These are phyloP conservation scores for Tigriopus japonicus DNA, from an alignment of 1,140 invertebrate species.

Conservation along the genomic window DNA sequence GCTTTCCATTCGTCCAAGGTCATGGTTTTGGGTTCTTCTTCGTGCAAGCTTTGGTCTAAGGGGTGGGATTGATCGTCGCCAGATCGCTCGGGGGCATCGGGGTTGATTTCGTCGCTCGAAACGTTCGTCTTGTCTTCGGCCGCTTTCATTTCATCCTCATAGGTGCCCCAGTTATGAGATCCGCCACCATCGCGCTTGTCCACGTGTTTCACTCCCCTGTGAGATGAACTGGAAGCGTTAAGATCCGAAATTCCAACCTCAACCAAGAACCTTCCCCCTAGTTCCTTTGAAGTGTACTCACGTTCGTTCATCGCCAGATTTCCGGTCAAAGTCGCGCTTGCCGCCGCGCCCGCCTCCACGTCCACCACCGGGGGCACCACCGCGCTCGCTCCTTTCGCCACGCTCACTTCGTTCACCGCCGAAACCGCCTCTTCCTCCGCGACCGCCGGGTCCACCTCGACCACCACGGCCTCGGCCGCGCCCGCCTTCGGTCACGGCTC, in stretches of 20 bases:
- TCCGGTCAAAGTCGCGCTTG: conserved; percentile 80
- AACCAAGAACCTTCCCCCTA: not conserved
- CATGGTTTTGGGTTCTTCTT: conserved; percentile 21
- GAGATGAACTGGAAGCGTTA: conserved; percentile 21
- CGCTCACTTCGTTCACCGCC: conserved; percentile 24
- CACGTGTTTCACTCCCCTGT: conserved; percentile 69
- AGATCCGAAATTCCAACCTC: conserved; percentile 9
- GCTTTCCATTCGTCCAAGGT: conserved; percentile 80
- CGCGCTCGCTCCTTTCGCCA: conserved; percentile 20
- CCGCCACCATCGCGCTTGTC: conserved; percentile 86
- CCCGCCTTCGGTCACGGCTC: conserved; percentile 15
- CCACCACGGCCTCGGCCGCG: conserved; percentile 20
- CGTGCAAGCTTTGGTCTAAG: conserved; percentile 14
- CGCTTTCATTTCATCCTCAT: conserved; percentile 70
- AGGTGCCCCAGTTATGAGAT: conserved; percentile 83
- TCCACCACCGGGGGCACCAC: conserved; percentile 27
- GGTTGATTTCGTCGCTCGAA: not conserved
- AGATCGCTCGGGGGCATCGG: not conserved
- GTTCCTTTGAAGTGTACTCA: too few relatives aligned
- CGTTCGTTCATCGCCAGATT: conserved; percentile 85
- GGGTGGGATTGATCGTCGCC: conserved; percentile 7
- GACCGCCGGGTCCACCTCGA: conserved; percentile 22
- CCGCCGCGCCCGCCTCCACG: conserved; percentile 41
- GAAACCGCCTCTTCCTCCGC: conserved; percentile 25
- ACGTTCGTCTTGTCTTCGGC: conserved; percentile 19